Conservation (phyloP, 2,113 vertebrate genomes). For the Acinonyx jubatus region DNA sequence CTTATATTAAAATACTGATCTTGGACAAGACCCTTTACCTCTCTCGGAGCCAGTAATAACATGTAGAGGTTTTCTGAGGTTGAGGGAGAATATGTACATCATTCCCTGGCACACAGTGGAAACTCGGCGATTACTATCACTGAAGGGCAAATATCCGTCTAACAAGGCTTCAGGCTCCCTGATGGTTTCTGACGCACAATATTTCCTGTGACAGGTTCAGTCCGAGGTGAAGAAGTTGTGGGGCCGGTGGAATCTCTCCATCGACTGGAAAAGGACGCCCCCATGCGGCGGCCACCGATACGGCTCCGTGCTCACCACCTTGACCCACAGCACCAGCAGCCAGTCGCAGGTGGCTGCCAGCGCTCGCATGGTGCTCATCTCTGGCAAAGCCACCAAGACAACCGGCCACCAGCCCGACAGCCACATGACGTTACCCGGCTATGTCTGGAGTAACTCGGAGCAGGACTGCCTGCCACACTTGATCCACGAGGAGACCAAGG, state of each 20-base stretch:
- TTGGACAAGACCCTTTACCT: background rate
- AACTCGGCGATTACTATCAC: background rate
- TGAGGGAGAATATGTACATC: background rate
- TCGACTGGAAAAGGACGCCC: slow-evolving; percentile 89
- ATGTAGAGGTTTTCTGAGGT: background rate
- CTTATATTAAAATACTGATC: background rate
- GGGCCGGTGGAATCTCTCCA: slow-evolving; percentile 89
- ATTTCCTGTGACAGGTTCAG: slow-evolving; percentile 86
- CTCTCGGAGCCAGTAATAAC: background rate
- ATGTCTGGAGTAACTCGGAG: slow-evolving; percentile 91
- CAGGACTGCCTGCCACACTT: slow-evolving; percentile 85
- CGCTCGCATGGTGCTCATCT: slow-evolving; percentile 85
- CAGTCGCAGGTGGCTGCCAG: slow-evolving; percentile 88
- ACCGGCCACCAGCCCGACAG: slow-evolving; percentile 63
- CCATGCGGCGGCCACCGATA: slow-evolving; percentile 88
- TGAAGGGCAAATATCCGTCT: background rate
- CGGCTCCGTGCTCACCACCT: slow-evolving; percentile 89
- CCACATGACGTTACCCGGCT: slow-evolving; percentile 89
- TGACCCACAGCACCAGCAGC: slow-evolving; percentile 92
- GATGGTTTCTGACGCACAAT: background rate
- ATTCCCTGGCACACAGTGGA: background rate
- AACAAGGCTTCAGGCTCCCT: background rate
- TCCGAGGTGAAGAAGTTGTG: slow-evolving; percentile 93
- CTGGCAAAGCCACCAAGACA: slow-evolving; percentile 79
- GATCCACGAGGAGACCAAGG: slow-evolving; percentile 85